Percentiles rank a stretch among this genome's conserved stretches.
Evolutionary conservation across 1,140 invertebrate genomes (phyloP).

Genomic region (Aphaenogaster floridana): DNA sequence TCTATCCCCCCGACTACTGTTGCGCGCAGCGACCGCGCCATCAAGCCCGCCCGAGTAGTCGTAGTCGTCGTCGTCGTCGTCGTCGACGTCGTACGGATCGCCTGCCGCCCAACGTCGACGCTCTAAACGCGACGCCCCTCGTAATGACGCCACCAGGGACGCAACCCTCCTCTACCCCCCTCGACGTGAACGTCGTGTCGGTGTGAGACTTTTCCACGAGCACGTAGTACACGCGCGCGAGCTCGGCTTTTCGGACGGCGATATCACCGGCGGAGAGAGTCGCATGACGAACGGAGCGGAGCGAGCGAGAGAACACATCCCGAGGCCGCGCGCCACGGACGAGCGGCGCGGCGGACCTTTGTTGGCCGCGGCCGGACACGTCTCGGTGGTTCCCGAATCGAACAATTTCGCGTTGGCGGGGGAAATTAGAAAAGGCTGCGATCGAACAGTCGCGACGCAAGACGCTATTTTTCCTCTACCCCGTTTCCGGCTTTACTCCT

Average conservation of each 20-base stretch:
- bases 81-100: slow-evolving; percentile 69
- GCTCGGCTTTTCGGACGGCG: slow-evolving; percentile 54
- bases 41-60: slow-evolving; percentile 57
- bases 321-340: slow-evolving; percentile 33
- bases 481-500: background rate
- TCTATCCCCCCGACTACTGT: slow-evolving; percentile 57
- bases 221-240: slow-evolving; percentile 19
- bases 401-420: slow-evolving; percentile 15
- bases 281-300: slow-evolving; percentile 32
- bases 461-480: background rate
- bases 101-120: slow-evolving; percentile 80
- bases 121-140: slow-evolving; percentile 83
- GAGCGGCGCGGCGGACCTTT: slow-evolving; percentile 41
- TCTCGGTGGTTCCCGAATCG: slow-evolving; percentile 32
- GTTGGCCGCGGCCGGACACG: slow-evolving; percentile 24
- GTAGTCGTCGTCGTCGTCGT: slow-evolving; percentile 60
- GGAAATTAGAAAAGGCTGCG: slow-evolving; percentile 41
- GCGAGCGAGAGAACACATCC: slow-evolving; percentile 41
- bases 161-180: slow-evolving; percentile 35
- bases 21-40: slow-evolving; percentile 67
- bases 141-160: slow-evolving; percentile 83
- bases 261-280: slow-evolving; percentile 45
- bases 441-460: slow-evolving; percentile 31
- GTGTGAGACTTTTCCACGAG: slow-evolving; percentile 61
- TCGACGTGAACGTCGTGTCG: slow-evolving; percentile 62